Percentiles rank a stretch among this genome's conserved stretches.
These are phyloP conservation scores for Propithecus perrieri DNA, from an alignment of 2,797 vertebrate species.

Conservation along the genomic window DNA sequence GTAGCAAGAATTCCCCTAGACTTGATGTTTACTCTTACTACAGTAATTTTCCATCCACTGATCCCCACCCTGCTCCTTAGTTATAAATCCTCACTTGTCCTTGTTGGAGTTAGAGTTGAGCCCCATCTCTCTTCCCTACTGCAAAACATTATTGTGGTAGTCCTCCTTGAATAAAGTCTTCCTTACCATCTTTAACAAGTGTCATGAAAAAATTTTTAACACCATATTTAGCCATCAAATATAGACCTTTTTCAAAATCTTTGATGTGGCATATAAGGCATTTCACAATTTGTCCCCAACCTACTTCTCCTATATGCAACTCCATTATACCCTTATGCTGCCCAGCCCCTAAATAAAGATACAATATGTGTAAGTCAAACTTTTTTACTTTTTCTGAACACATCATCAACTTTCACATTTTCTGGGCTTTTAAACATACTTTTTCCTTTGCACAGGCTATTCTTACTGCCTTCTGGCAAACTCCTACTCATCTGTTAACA, in stretches of 20 bases:
- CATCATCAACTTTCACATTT: not conserved
- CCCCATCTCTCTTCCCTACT: not conserved
- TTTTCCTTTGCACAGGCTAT: not conserved
- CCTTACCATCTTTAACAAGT: not conserved
- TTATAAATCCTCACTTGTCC: not conserved
- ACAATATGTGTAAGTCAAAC: conserved; percentile 3
- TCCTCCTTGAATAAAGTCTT: not conserved
- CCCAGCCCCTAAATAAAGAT: not conserved
- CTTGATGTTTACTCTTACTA: not conserved
- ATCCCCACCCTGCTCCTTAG: not conserved
- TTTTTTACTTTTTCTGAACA: not conserved
- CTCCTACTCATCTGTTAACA: not conserved
- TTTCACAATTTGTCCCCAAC: conserved; percentile 16
- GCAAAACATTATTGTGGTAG: not conserved
- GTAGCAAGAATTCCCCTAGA: not conserved
- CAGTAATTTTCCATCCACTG: not conserved
- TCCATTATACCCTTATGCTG: not conserved
- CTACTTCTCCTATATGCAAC: conserved; percentile 23
- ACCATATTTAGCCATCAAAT: conserved; percentile 44
- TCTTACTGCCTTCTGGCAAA: conserved; percentile 13
- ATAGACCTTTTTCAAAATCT: conserved; percentile 14
- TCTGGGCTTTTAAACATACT: not conserved
- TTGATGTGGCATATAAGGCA: not conserved
- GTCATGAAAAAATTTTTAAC: not conserved
- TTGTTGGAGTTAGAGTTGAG: not conserved